phyloP scores from a whole-genome alignment of 2,113 vertebrate genomes.

The Zosterops pallidus region DNA sequence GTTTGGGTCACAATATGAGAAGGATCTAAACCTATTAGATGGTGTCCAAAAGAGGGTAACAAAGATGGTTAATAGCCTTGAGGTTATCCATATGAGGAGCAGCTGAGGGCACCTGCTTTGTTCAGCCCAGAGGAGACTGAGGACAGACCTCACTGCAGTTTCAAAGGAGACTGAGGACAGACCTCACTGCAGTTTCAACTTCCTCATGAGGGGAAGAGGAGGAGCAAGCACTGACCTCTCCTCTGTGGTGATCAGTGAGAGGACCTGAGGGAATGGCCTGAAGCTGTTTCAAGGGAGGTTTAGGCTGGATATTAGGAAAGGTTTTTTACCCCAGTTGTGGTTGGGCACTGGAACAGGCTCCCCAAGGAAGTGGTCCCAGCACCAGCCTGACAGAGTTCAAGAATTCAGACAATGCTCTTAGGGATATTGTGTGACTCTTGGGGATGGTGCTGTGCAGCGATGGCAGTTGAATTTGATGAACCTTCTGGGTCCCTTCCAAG shows the following conservation, averaged over 20 bases:
- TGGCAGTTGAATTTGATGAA: background rate
- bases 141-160: background rate
- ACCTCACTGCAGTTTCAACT: background rate
- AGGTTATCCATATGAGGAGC: fast-evolving
- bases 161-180: background rate
- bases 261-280: background rate
- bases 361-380: background rate
- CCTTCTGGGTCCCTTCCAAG: background rate
- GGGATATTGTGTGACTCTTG: background rate
- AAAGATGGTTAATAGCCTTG: background rate
- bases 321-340: fast-evolving
- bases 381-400: background rate
- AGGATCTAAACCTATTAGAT: background rate
- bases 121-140: background rate
- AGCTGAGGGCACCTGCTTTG: background rate
- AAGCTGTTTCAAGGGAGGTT: background rate
- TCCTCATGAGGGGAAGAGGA: background rate
- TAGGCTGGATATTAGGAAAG: background rate
- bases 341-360: background rate
- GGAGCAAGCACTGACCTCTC: background rate
- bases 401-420: background rate
- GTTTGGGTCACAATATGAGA: fast-evolving
- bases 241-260: background rate
- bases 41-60: background rate
- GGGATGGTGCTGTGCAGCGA: background rate